phyloP scores from a whole-genome alignment of 2,888 invertebrate species.

The Hemithea aestivaria region DNA sequence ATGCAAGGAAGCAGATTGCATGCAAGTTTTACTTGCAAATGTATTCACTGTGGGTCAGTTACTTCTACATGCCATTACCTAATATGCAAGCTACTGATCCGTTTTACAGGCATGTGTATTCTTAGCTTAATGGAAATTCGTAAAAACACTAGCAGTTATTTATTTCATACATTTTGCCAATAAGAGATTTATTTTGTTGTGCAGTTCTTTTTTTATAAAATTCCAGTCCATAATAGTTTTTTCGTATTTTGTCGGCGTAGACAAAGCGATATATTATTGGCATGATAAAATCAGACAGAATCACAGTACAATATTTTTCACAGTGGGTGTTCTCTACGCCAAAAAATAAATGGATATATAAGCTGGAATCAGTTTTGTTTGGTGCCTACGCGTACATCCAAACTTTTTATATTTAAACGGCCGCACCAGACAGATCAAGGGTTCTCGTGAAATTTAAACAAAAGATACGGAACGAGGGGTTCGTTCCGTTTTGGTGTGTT shows the following conservation, averaged over 20 bases:
- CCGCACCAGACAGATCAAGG: constrained; percentile 8
- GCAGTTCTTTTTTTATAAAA: no score
- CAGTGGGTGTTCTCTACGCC: constrained; percentile 5
- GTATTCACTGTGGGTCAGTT: no score
- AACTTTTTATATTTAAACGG: constrained; percentile 6
- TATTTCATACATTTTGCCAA: no score
- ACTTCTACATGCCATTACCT: no score
- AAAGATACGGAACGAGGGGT: constrained; percentile 5
- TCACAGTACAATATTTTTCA: constrained; percentile 10
- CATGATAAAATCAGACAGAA: constrained; percentile 11
- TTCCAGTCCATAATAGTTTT: background rate
- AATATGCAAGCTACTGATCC: no score
- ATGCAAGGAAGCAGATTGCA: no score
- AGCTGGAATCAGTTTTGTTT: constrained; percentile 1
- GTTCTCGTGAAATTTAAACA: constrained; percentile 11
- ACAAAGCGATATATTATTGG: constrained; percentile 8
- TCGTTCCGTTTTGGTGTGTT: constrained; percentile 3
- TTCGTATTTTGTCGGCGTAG: constrained; percentile 3
- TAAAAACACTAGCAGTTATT: no score
- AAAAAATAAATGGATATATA: constrained; percentile 4
- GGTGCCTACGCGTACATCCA: constrained; percentile 4
- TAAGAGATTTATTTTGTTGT: no score
- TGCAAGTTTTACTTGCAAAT: no score
- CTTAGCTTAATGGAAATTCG: no score
- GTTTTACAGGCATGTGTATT: no score